Conservation (phyloP, 2,113 vertebrate species). For the sheep (Ovis aries) region ARS-UI_Ramb_v3.0 NC_056059.1:117028501-117029000, state of each 20-base stretch:
- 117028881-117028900: background rate
- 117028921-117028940: background rate
- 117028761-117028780: background rate
- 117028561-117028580: background rate
- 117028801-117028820: background rate
- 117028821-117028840: background rate
- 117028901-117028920: background rate
- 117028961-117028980: background rate
- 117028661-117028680: background rate
- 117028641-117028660: accelerated
- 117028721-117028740: background rate
- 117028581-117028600: background rate
- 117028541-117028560: background rate
- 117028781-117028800: background rate
- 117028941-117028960: background rate
- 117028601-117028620: background rate
- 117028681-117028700: background rate
- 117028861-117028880: background rate
- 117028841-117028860: background rate
- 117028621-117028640: background rate
- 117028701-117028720: background rate
- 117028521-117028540: background rate
- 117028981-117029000: background rate
- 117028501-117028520: background rate
- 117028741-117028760: background rate